Evolutionary conservation across 2,888 invertebrate species (phyloP).

Genomic region (Sclerodermus sp.): DNA sequence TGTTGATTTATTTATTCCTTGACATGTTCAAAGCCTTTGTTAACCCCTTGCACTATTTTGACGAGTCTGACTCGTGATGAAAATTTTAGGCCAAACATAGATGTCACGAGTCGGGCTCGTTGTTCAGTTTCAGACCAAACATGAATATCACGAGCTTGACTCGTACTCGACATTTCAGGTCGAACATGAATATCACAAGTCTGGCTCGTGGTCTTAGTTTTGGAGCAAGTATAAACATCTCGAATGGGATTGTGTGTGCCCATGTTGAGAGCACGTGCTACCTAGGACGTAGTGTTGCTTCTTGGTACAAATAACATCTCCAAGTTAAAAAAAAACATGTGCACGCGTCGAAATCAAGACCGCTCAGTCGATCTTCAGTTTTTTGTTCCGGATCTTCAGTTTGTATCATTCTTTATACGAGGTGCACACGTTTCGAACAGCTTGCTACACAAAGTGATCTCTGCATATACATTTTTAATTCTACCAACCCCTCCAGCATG

Average conservation of each 20-base stretch:
- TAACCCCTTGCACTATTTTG: too few species aligned
- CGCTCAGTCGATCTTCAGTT: slow-evolving; percentile 14
- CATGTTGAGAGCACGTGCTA: slow-evolving; percentile 8
- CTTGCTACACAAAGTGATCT: slow-evolving; percentile 7
- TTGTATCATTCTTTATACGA: slow-evolving; percentile 12
- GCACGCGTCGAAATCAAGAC: slow-evolving; percentile 13
- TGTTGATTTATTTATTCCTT: too few species aligned
- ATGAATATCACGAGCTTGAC: too few species aligned
- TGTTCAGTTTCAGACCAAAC: too few species aligned
- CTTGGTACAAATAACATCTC: too few species aligned
- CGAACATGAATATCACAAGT: too few species aligned
- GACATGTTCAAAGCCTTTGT: too few species aligned
- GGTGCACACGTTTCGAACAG: slow-evolving; percentile 14
- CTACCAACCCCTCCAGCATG: slow-evolving; percentile 11
- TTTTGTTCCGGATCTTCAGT: slow-evolving; percentile 7
- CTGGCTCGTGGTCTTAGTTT: slow-evolving; percentile 3
- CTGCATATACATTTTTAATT: slow-evolving; percentile 8
- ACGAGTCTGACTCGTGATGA: background rate
- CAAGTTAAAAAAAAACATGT: slow-evolving; percentile 13
- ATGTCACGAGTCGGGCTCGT: background rate
- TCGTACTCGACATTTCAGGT: too few species aligned
- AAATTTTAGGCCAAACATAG: background rate
- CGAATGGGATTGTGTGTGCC: too few species aligned
- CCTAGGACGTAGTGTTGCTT: slow-evolving; percentile 13
- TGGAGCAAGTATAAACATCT: background rate